Evolutionary conservation across 2,113 vertebrate species (phyloP).

Genomic region (Salvelinus fontinalis): DNA sequence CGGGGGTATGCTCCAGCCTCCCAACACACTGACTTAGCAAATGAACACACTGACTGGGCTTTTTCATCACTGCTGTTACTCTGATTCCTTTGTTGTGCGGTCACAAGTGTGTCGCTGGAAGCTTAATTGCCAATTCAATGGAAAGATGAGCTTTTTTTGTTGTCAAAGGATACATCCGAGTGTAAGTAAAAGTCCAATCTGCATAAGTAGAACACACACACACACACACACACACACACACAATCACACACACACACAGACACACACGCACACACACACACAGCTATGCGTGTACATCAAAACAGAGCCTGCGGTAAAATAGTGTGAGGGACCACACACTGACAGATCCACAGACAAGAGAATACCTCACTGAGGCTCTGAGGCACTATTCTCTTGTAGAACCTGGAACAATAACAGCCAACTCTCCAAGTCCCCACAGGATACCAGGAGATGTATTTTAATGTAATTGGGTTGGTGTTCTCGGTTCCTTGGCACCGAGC

Average conservation of each 20-base stretch:
- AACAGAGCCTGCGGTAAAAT: conserved; percentile 1
- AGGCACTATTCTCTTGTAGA: too few species aligned
- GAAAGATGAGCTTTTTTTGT: conserved; percentile 2
- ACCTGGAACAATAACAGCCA: too few species aligned
- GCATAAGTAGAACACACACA: conserved; percentile 1
- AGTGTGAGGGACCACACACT: too few species aligned
- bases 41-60: conserved; percentile 2
- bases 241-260: neutral
- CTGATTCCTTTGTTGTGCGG: conserved; percentile 9
- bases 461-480: conserved; percentile 36
- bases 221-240: too few species aligned
- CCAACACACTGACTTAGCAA: neutral
- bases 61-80: neutral
- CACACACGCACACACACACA: neutral
- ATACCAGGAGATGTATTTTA: conserved; percentile 17
- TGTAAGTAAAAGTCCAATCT: conserved; percentile 5
- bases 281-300: neutral
- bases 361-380: neutral
- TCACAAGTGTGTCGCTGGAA: neutral
- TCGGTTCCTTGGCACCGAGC: conserved; percentile 25
- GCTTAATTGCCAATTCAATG: conserved; percentile 4
- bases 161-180: neutral
- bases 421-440: too few species aligned
- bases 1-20: too few species aligned
- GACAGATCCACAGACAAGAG: too few species aligned